phyloP scores from a whole-genome alignment of 2,888 invertebrate species.

The Mongoloraphidia duomilia region DNA sequence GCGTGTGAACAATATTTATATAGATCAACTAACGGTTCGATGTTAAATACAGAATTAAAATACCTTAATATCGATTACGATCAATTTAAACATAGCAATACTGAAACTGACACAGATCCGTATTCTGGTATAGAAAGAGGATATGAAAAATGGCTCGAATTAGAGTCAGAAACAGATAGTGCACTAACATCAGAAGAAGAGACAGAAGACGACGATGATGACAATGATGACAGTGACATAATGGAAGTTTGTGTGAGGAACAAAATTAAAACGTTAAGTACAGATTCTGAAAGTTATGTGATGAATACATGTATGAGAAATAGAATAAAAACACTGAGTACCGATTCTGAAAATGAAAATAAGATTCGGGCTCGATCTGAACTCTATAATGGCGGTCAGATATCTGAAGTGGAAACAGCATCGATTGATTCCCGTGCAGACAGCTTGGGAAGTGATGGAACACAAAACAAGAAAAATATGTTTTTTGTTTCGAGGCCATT shows the following conservation, averaged over 20 bases:
- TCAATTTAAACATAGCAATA: conserved; percentile 47
- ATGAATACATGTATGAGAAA: conserved; percentile 20
- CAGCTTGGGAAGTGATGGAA: conserved; percentile 33
- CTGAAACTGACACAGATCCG: conserved; percentile 19
- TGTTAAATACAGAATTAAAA: conserved; percentile 57
- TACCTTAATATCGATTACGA: conserved; percentile 58
- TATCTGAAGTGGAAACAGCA: conserved; percentile 30
- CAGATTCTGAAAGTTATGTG: neutral
- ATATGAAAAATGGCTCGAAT: conserved; percentile 14
- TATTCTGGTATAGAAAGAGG: conserved; percentile 18
- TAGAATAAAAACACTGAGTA: conserved; percentile 19
- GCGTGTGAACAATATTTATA: conserved; percentile 41
- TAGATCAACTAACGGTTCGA: conserved; percentile 44
- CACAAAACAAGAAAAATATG: conserved; percentile 16
- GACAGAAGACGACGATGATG: conserved; percentile 34
- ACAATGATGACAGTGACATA: conserved; percentile 39
- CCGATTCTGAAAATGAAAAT: conserved; percentile 12
- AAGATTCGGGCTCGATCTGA: neutral
- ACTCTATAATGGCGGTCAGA: conserved; percentile 13
- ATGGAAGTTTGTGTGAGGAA: conserved; percentile 41
- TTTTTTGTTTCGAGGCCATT: too few species aligned
- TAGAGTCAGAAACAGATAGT: neutral
- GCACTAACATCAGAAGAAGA: conserved; percentile 18
- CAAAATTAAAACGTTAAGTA: conserved; percentile 1
- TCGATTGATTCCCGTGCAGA: conserved; percentile 33